Conservation (phyloP, 2,113 vertebrate species). For the Cephalopterus ornatus region DNA sequence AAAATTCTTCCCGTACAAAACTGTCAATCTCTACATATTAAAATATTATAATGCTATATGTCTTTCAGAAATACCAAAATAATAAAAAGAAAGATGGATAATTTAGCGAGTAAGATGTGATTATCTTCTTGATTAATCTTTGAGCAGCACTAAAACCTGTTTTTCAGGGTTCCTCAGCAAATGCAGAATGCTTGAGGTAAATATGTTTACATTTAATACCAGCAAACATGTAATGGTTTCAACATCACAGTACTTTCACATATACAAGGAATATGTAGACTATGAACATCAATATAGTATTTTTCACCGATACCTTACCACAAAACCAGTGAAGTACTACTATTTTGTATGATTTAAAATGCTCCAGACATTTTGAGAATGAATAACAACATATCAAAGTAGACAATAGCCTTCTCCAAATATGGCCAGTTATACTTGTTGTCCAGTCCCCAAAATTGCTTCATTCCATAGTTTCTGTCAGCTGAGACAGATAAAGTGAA, state of each 20-base stretch:
- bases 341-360: not conserved
- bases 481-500: not conserved
- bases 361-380: not conserved
- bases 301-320: not conserved
- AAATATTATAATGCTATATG: not conserved
- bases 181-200: not conserved
- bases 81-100: not conserved
- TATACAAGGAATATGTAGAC: not conserved
- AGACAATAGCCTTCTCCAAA: not conserved
- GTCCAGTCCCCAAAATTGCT: not conserved
- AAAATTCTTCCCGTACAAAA: not conserved
- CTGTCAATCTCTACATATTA: not conserved
- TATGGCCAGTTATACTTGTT: not conserved
- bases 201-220: not conserved
- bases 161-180: not conserved
- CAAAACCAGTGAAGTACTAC: not conserved
- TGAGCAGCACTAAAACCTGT: not conserved
- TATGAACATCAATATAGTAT: not conserved
- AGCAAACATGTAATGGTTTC: not conserved
- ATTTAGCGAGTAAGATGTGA: not conserved
- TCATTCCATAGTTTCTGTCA: not conserved
- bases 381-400: not conserved
- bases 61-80: not conserved
- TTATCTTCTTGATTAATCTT: not conserved
- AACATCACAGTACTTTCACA: not conserved